phyloP scores from a whole-genome alignment of 2,797 vertebrate species.

The Agapornis canus region DNA sequence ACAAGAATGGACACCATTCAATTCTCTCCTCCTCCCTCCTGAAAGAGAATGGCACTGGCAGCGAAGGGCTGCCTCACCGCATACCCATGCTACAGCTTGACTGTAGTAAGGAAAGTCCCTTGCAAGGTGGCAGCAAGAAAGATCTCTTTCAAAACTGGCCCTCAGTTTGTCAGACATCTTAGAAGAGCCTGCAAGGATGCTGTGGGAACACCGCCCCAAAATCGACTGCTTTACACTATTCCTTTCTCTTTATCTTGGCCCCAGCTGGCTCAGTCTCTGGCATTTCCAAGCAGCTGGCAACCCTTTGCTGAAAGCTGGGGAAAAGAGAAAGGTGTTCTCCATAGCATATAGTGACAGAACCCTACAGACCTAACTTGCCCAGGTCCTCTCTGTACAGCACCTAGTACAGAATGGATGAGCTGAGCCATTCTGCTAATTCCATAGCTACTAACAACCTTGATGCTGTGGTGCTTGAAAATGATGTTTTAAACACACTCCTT shows the following conservation, averaged over 20 bases:
- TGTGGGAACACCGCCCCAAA: neutral
- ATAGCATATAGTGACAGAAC: neutral
- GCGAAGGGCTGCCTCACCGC: neutral
- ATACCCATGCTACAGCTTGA: fast-evolving
- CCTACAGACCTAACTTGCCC: neutral
- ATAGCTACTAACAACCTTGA: neutral
- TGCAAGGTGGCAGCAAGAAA: neutral
- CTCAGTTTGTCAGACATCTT: neutral
- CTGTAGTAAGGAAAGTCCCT: neutral
- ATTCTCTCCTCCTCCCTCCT: neutral
- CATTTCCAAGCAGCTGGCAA: neutral
- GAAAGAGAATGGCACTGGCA: neutral
- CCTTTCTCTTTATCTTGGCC: neutral
- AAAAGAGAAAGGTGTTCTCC: neutral
- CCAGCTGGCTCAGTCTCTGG: neutral
- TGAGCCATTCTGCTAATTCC: neutral
- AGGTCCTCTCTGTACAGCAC: neutral
- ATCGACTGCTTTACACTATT: neutral
- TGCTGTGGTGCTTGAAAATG: neutral
- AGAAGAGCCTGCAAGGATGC: neutral
- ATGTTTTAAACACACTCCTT: neutral
- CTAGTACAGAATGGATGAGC: neutral
- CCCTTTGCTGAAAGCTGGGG: neutral
- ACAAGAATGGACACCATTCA: neutral
- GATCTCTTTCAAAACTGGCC: neutral